Evolutionary conservation across 2,888 invertebrate species (phyloP), one percentile per base, ranked within the genome.

Genomic region (Tenodera sinensis): DNA sequence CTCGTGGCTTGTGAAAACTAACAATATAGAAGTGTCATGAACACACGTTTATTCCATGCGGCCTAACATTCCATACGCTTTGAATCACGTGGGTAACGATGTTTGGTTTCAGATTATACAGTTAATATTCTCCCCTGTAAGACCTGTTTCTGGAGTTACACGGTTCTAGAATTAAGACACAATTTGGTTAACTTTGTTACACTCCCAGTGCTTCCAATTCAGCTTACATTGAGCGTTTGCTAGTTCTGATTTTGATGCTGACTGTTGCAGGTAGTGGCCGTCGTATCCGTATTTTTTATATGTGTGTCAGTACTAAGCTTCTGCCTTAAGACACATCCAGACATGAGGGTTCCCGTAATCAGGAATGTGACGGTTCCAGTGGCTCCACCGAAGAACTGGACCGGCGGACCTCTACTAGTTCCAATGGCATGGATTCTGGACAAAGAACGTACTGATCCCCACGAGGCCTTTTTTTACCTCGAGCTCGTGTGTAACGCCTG

Each of bases 281-380:
- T 97, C 90, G 95, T 97, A 92, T 98, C 98, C 20, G 98, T 99
- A 90, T 98, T 98, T 95, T 99, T 99, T 96, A 98, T 99, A 94
- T 97, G 98, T 94, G 96, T 98, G 91, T 99, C 98, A 92, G 98
- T 99, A 91, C 95, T 98, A 92, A 98, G 98, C 91, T 99, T 99
- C 95, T 99, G 98, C 94, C 95, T 99, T 93, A 99, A 99, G 95
- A 98, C 98, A 1, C 98, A 98, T 93, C 98, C 98, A 0, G 97
- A 97, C 92, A 95, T 97, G 92, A 94, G 97, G 85, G 96, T 97
- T 90, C 95, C 94, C 9, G 92, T 92, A 88, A 92, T 93, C 89
- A 91, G 92, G 90, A 92, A 91, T 89, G 83, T 86, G 54, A 90
- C 90, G 71, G 89, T 90, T 82, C 81, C 81, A 30, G 95, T 95